phyloP scores from a whole-genome alignment of 2,113 vertebrate species.

The Naja naja region DNA sequence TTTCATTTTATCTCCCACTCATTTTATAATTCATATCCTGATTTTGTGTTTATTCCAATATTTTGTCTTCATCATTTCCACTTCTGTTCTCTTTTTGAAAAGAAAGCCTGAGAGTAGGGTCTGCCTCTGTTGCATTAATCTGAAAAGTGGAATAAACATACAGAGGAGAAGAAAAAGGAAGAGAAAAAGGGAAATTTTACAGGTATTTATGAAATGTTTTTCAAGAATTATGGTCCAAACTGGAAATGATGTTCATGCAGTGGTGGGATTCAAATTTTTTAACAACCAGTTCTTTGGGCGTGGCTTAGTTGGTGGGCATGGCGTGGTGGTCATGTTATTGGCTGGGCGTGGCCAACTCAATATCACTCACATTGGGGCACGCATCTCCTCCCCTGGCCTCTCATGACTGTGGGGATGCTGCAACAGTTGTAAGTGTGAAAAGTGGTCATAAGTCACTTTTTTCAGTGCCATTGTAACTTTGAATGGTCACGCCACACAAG shows the following conservation, averaged over 20 bases:
- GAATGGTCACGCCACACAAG: too few species aligned
- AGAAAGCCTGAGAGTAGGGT: background rate
- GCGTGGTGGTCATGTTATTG: too few species aligned
- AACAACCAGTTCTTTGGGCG: too few species aligned
- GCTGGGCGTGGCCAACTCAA: too few species aligned
- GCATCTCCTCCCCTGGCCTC: too few species aligned
- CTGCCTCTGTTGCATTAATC: background rate
- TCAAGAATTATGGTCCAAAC: background rate
- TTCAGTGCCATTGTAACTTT: too few species aligned
- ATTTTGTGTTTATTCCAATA: background rate
- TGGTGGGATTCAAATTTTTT: too few species aligned
- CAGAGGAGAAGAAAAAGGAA: background rate
- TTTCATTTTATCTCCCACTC: background rate
- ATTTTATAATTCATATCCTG: background rate
- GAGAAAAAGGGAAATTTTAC: background rate
- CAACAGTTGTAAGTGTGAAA: too few species aligned
- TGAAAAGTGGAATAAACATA: background rate
- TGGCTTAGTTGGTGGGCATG: too few species aligned
- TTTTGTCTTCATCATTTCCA: background rate
- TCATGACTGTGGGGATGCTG: too few species aligned
- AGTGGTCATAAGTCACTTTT: too few species aligned
- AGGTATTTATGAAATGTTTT: background rate
- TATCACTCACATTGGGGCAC: too few species aligned
- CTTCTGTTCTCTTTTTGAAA: background rate
- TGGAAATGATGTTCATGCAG: background rate